Conservation (phyloP, 2,888 invertebrate species). For the Neoascia interrupta region DNA sequence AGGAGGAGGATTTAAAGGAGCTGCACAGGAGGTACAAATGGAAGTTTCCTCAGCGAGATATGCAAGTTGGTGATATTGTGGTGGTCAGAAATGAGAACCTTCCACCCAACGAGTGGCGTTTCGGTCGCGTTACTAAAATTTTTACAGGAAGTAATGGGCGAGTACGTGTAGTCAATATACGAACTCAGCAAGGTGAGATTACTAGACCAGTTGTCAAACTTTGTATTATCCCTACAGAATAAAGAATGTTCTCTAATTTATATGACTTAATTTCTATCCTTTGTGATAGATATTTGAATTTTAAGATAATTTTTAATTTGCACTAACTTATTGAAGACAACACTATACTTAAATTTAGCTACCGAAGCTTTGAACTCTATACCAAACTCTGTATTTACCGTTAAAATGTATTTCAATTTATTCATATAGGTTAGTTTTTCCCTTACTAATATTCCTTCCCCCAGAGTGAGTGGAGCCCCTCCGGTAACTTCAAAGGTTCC, state of each 20-base stretch:
- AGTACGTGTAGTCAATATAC: background rate
- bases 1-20: slow-evolving; percentile 2
- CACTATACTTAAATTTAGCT: background rate
- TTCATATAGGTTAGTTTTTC: background rate
- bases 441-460: slow-evolving; percentile 9
- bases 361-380: background rate
- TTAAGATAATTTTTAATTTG: background rate
- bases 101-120: slow-evolving; percentile 5
- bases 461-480: slow-evolving; percentile 25
- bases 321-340: background rate
- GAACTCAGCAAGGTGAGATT: slow-evolving; percentile 8
- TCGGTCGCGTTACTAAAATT: background rate
- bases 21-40: slow-evolving; percentile 20
- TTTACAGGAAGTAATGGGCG: slow-evolving; percentile 10
- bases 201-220: background rate
- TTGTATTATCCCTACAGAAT: slow-evolving; percentile 18
- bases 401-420: background rate
- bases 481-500: slow-evolving; percentile 9
- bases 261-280: background rate
- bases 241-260: too few relatives aligned
- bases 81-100: slow-evolving; percentile 16
- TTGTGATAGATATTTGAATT: background rate
- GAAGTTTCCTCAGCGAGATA: too few relatives aligned
- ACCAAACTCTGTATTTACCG: background rate
- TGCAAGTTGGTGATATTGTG: too few relatives aligned